These are phyloP conservation scores for Chrysolina americana DNA, from an alignment of 2,888 invertebrate species.

Conservation along the genomic window DNA sequence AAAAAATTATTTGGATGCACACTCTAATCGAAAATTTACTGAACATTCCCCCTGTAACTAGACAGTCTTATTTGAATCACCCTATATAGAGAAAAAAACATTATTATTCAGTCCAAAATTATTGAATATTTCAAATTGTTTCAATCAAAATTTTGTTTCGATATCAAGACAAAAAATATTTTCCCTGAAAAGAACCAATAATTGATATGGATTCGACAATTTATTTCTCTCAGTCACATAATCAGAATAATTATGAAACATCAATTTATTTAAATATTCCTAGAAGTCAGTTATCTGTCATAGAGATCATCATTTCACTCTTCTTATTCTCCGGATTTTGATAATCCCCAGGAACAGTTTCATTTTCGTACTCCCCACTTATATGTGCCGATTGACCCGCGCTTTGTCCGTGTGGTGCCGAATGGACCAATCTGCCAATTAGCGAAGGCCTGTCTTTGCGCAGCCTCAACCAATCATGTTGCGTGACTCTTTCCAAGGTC, in stretches of 20 bases:
- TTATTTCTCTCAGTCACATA: conserved; percentile 20
- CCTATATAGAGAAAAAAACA: too few species aligned
- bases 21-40: too few species aligned
- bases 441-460: conserved; percentile 76
- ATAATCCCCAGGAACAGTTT: conserved; percentile 66
- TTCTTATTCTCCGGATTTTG: conserved; percentile 67
- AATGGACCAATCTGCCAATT: conserved; percentile 76
- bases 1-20: too few species aligned
- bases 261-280: conserved; percentile 7
- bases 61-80: too few species aligned
- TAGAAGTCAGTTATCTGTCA: conserved; percentile 56
- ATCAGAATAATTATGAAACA: conserved; percentile 8
- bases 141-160: too few species aligned
- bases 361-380: conserved; percentile 58
- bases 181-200: background rate
- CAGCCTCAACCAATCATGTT: conserved; percentile 82
- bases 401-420: conserved; percentile 70
- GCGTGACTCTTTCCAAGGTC: conserved; percentile 81
- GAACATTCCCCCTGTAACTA: too few species aligned
- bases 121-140: too few species aligned
- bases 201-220: conserved; percentile 14
- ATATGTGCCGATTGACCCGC: conserved; percentile 52
- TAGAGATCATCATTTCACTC: conserved; percentile 66
- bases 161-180: too few species aligned
- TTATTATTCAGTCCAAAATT: too few species aligned